A percentile compares a stretch with the other conserved stretches of the same genome.
phyloP scores from a whole-genome alignment of 2,113 vertebrate species.

The Speoplatyrhinus poulsoni region DNA sequence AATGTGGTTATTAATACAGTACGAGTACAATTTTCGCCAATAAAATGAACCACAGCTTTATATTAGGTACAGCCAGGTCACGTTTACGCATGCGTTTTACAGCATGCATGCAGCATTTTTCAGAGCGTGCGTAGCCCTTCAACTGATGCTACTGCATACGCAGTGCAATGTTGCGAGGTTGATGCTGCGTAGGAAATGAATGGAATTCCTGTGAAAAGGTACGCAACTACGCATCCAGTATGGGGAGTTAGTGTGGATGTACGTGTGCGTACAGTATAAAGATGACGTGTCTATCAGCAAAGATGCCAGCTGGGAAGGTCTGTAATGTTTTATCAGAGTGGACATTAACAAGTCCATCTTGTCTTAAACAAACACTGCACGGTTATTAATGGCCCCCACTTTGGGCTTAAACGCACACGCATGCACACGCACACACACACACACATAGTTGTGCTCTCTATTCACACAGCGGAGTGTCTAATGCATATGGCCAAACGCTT shows the following conservation, averaged over 20 bases:
- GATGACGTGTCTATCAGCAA: neutral
- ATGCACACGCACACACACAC: neutral
- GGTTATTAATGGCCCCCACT: slow-evolving; percentile 21
- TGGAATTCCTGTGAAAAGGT: too few species aligned
- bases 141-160: too few species aligned
- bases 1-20: too few species aligned
- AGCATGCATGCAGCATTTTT: too few species aligned
- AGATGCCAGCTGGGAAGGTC: neutral
- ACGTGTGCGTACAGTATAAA: neutral
- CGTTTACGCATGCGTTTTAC: too few species aligned
- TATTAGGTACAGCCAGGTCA: too few species aligned
- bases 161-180: too few species aligned
- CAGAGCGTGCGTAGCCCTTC: too few species aligned
- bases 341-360: slow-evolving; percentile 9
- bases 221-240: too few species aligned
- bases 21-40: too few species aligned
- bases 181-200: too few species aligned
- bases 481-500: slow-evolving; percentile 2
- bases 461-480: slow-evolving; percentile 18
- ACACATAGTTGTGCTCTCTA: neutral
- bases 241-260: neutral
- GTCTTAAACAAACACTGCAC: slow-evolving; percentile 23
- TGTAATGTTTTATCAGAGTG: slow-evolving; percentile 2
- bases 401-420: neutral
- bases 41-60: too few species aligned